phyloP scores from a whole-genome alignment of 1,140 invertebrate species.

The Drosophila neocordata region DNA sequence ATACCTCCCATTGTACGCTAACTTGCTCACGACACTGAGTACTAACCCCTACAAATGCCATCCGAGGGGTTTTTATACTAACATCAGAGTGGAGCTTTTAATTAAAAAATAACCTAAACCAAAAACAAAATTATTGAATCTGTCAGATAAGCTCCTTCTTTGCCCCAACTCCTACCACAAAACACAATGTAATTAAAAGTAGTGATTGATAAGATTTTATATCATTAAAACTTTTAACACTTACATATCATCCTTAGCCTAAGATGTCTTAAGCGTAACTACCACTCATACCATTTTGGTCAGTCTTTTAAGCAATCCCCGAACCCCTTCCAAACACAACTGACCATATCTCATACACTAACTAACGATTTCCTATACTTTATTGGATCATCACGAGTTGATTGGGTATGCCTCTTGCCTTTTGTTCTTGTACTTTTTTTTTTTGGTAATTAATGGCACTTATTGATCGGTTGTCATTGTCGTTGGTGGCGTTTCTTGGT shows the following conservation, averaged over 20 bases:
- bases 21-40: conserved; percentile 10
- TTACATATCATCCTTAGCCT: background rate
- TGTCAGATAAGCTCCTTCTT: background rate
- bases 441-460: conserved; percentile 11
- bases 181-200: conserved; percentile 9
- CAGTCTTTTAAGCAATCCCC: background rate
- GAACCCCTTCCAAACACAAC: too few species aligned
- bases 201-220: background rate
- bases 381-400: background rate
- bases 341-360: background rate
- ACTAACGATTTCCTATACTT: background rate
- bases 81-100: background rate
- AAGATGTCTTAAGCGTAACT: conserved; percentile 1
- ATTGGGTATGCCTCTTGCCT: background rate
- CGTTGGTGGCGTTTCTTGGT: conserved; percentile 1
- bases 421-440: conserved; percentile 2
- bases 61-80: conserved; percentile 1
- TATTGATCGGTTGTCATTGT: conserved; percentile 11
- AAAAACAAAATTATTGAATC: background rate
- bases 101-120: background rate
- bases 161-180: background rate
- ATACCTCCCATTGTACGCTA: conserved; percentile 9
- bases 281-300: background rate
- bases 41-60: background rate
- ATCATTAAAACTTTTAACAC: background rate